phyloP scores from a whole-genome alignment of 2,113 vertebrate genomes.

The Zapus hudsonius region DNA sequence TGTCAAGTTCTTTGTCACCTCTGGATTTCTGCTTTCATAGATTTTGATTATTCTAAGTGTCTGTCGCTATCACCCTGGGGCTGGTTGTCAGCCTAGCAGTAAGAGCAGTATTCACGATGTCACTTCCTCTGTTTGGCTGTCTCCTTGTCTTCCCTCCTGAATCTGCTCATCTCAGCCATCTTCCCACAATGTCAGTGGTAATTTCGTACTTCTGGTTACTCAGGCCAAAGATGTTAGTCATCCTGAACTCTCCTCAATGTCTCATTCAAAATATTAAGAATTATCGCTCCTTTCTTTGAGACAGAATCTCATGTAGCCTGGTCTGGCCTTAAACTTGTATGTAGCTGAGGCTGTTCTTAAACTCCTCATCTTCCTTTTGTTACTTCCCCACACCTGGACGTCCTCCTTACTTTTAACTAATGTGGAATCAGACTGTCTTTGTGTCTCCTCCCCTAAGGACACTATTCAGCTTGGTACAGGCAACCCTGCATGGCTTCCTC shows the following conservation, averaged over 20 bases:
- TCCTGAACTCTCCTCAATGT: neutral
- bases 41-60: too few species aligned
- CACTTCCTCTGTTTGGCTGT: too few species aligned
- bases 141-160: neutral
- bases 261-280: neutral
- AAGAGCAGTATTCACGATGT: too few species aligned
- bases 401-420: slow-evolving; percentile 30
- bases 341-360: neutral
- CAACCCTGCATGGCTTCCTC: neutral
- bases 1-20: too few species aligned
- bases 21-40: too few species aligned
- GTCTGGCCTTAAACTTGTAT: too few species aligned
- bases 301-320: neutral
- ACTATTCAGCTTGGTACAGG: too few species aligned
- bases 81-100: too few species aligned
- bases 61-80: too few species aligned
- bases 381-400: neutral
- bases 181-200: too few species aligned
- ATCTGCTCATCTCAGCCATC: neutral
- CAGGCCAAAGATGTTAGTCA: neutral
- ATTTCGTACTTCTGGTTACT: too few species aligned
- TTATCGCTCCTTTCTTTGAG: neutral
- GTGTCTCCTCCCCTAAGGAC: neutral
- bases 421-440: neutral
- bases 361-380: neutral